These are phyloP conservation scores for Muntiacus reevesi DNA, from an alignment of 2,113 vertebrate genomes.

Conservation along the genomic window DNA sequence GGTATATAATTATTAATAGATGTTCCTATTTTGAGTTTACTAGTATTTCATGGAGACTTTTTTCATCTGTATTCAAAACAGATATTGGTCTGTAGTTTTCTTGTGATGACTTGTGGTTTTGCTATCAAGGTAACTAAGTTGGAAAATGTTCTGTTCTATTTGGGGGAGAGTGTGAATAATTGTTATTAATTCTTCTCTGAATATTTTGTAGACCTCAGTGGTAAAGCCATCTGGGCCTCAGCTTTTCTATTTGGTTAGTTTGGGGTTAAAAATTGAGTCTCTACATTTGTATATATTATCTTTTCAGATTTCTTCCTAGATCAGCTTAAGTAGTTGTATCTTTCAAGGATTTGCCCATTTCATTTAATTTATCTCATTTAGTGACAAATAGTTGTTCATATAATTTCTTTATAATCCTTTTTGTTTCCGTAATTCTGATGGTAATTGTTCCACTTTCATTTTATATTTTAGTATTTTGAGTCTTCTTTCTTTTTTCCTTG, in stretches of 20 bases:
- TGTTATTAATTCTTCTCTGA: background rate
- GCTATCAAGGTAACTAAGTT: background rate
- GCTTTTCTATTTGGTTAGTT: background rate
- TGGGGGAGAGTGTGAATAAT: background rate
- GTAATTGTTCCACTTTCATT: fast-evolving
- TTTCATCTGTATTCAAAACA: background rate
- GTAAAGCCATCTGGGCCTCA: background rate
- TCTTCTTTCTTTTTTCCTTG: background rate
- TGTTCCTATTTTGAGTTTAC: background rate
- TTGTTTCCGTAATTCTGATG: fast-evolving
- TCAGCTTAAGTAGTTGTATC: background rate
- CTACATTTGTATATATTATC: background rate
- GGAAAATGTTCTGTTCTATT: background rate
- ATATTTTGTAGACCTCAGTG: background rate
- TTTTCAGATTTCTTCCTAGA: background rate
- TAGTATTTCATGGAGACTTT: background rate
- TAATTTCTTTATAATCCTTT: fast-evolving
- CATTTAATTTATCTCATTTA: no score
- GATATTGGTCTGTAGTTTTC: background rate
- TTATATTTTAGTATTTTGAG: fast-evolving
- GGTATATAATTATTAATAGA: background rate
- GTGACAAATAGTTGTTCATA: fast-evolving
- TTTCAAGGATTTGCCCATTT: no score
- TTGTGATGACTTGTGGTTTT: background rate
- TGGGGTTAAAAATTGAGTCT: background rate